Percentiles rank a stretch among this genome's conserved stretches.
phyloP scores from a whole-genome alignment of 30 jellyfish, hydroid and myxozoan genomes.

The Aurelia sp. region DNA sequence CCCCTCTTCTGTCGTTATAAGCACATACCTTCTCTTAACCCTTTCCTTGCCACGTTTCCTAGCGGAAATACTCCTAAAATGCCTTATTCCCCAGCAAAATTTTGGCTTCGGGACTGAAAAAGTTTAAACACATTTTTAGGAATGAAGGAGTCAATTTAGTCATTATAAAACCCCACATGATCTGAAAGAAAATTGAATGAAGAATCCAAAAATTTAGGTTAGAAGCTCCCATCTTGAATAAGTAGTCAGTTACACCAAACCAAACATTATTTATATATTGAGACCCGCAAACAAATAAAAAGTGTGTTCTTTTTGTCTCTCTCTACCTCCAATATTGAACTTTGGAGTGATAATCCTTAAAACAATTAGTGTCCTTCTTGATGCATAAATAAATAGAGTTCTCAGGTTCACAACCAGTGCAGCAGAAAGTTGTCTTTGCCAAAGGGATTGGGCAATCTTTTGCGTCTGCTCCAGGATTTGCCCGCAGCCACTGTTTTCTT shows the following conservation, averaged over 20 bases:
- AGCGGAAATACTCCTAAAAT: no score
- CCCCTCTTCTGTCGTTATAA: no score
- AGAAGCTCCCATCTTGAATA: not conserved
- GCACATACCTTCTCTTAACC: no score
- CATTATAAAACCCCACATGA: not conserved
- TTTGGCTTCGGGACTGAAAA: no score
- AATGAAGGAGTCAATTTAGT: not conserved
- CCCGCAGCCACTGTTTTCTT: slow-evolving; percentile 19
- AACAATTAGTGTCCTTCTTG: slow-evolving; percentile 44
- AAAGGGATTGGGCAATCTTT: slow-evolving; percentile 22
- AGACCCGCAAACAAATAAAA: no score
- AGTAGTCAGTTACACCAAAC: not conserved
- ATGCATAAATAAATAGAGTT: slow-evolving; percentile 44
- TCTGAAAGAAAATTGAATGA: not conserved
- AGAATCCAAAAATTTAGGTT: not conserved
- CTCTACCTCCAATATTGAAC: slow-evolving; percentile 44
- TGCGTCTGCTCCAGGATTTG: slow-evolving; percentile 12
- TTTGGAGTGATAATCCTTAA: slow-evolving; percentile 36
- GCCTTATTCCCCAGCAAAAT: no score
- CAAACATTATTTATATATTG: not conserved
- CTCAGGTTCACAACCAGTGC: slow-evolving; percentile 49
- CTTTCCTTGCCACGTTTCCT: no score
- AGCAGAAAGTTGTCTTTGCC: not conserved
- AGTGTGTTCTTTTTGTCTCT: not conserved
- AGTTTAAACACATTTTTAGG: not conserved